These are phyloP conservation scores for Leuciscus waleckii DNA, from an alignment of 2,797 vertebrate species.

Conservation along the genomic window DNA sequence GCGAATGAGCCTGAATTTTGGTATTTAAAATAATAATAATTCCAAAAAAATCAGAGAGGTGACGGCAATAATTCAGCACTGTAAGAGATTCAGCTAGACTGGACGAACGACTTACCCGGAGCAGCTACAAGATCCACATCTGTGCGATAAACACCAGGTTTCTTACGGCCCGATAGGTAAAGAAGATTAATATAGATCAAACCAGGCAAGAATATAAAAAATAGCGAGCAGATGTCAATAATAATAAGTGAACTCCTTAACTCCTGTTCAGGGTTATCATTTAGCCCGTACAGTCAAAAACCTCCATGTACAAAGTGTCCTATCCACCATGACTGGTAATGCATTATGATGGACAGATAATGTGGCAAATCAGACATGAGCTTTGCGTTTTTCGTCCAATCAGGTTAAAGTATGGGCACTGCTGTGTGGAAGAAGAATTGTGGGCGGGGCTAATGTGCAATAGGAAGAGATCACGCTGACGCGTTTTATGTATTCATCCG, in stretches of 20 bases:
- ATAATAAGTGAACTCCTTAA: constrained; percentile 67
- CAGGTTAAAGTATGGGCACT: constrained; percentile 22
- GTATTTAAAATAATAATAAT: neutral
- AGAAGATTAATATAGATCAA: constrained; percentile 34
- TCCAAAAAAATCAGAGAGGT: neutral
- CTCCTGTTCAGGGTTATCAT: constrained; percentile 76
- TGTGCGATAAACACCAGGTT: constrained; percentile 67
- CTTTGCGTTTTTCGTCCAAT: constrained; percentile 67
- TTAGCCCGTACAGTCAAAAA: constrained; percentile 78
- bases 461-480: constrained; percentile 77
- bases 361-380: constrained; percentile 69
- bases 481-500: constrained; percentile 77
- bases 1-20: neutral
- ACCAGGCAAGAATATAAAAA: constrained; percentile 39
- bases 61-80: neutral
- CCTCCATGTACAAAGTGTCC: constrained; percentile 78
- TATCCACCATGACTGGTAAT: constrained; percentile 79
- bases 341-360: constrained; percentile 69
- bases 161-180: constrained; percentile 47
- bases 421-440: constrained; percentile 57
- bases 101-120: constrained; percentile 77
- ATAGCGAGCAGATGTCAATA: constrained; percentile 55
- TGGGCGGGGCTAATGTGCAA: constrained; percentile 68
- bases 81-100: constrained; percentile 55
- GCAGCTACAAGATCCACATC: constrained; percentile 77